Evolutionary conservation across 2,113 vertebrate genomes (phyloP), one percentile per base, ranked within the genome.

Genomic region (Plecturocebus donacophilus): DNA sequence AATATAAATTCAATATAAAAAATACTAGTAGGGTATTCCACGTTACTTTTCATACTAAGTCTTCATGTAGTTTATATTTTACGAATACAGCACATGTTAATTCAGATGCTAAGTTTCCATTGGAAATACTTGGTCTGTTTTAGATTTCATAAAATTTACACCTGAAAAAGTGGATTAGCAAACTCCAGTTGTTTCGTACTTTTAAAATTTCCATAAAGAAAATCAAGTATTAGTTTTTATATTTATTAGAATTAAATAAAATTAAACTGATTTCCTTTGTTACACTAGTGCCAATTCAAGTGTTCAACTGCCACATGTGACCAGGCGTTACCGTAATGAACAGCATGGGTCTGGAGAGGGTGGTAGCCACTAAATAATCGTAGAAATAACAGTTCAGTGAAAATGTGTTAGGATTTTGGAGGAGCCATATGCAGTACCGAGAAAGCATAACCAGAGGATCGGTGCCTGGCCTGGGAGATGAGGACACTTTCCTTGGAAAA

Each of bases 101-200:
- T 75, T 52, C 27, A 77, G 86, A 56, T 76, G 81, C n/a, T 47
- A 40, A 79, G 42, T 93, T 90, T 64, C 38, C 56, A 42, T 20
- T 20, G 45, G 52, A 93, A 95, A 73, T 20, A 71, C 7, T 90
- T 54, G 38, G 66, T 81, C 52, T 90, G 49, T 71, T 87, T 88
- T 79, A 64, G 70, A 64, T 45, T 90, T 61, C 14, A 79, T 35
- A 58, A 83, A 71, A 56, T 35, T 38, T 38, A 35, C 76, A 70
- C 20, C 40, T 83, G 35, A 87, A 42, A 64, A 94, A 38, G n/a
- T 92, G 85, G 32, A 66, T 85, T 32, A 0, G 56, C 20, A 11
- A 85, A n/a, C 6, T 84, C 52, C 49, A n/a, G 42, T 58, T 52
- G 20, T 94, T 45, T 32, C 45, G 38, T 27, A 16, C 13, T 56